These are phyloP conservation scores for Todiramphus saurophagus DNA, from an alignment of 2,113 vertebrate genomes.

Conservation along the genomic window DNA sequence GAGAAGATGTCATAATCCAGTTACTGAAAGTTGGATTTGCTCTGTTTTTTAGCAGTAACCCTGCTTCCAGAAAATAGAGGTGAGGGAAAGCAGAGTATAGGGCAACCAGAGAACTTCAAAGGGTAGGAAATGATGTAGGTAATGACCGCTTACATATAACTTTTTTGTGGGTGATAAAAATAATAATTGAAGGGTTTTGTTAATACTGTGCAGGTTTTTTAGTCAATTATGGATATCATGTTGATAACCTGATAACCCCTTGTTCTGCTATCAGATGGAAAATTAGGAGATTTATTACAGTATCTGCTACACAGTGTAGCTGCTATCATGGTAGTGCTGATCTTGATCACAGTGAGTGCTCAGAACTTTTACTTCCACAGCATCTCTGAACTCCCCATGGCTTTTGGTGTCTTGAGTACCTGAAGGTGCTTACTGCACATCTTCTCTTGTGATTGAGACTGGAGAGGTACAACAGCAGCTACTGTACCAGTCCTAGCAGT, in stretches of 20 bases:
- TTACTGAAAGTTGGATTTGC: neutral
- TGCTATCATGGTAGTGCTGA: rapidly evolving
- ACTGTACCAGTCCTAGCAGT: neutral
- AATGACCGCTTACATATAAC: neutral
- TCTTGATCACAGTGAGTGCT: neutral
- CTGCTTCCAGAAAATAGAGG: neutral
- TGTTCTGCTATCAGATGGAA: neutral
- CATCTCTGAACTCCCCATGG: rapidly evolving
- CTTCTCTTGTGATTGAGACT: neutral
- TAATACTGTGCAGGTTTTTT: neutral
- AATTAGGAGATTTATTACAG: neutral
- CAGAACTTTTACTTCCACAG: neutral
- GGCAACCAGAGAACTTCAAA: neutral
- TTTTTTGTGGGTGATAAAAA: neutral
- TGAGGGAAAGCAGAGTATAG: neutral
- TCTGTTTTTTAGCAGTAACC: neutral
- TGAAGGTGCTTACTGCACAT: neutral
- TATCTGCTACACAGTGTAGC: neutral
- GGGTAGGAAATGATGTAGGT: neutral
- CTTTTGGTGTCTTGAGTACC: neutral
- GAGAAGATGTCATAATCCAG: neutral
- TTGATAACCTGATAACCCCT: neutral
- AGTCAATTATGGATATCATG: neutral
- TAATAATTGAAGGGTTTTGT: neutral
- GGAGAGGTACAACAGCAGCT: neutral